Conservation (phyloP, 2,797 vertebrate genomes). For the Spondyliosoma cantharus region DNA sequence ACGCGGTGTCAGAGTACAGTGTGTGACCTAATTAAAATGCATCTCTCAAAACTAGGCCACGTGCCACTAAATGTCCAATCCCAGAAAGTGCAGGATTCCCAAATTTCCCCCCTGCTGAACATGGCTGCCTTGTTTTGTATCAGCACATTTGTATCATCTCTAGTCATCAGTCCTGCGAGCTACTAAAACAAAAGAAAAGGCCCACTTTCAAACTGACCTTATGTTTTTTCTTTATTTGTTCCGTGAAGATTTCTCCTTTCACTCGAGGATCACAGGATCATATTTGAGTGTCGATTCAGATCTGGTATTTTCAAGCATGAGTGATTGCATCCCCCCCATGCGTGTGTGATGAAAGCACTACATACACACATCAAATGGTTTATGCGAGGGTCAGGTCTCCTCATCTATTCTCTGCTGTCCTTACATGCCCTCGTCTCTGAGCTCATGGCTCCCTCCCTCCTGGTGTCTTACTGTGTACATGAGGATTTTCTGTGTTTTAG, state of each 20-base stretch:
- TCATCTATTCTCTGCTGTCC: conserved; percentile 13
- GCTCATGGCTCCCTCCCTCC: not conserved
- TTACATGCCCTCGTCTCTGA: not conserved
- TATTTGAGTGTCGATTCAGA: conserved; percentile 4
- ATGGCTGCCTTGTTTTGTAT: conserved; percentile 5
- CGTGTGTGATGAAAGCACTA: not conserved
- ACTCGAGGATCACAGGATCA: not conserved
- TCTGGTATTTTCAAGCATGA: conserved; percentile 4
- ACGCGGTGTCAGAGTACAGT: conserved; percentile 36
- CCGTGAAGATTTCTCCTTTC: not conserved
- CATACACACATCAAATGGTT: conserved; percentile 23
- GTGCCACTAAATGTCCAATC: conserved; percentile 32
- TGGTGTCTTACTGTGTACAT: not conserved
- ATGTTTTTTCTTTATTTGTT: not conserved
- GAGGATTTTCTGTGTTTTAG: not conserved
- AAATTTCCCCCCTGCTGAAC: conserved; percentile 2
- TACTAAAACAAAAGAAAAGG: not conserved
- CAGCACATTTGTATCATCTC: not conserved
- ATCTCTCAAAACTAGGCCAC: conserved; percentile 46
- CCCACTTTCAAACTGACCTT: not conserved
- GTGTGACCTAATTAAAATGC: conserved; percentile 56
- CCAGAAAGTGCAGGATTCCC: conserved; percentile 20
- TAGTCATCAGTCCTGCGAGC: not conserved
- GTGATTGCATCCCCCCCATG: not conserved
- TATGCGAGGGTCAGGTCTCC: conserved; percentile 16